A percentile compares a stretch with the other conserved stretches of the same genome.
Conservation (phyloP, 1,140 invertebrate genomes). For the Oryctes rhinoceros region DNA sequence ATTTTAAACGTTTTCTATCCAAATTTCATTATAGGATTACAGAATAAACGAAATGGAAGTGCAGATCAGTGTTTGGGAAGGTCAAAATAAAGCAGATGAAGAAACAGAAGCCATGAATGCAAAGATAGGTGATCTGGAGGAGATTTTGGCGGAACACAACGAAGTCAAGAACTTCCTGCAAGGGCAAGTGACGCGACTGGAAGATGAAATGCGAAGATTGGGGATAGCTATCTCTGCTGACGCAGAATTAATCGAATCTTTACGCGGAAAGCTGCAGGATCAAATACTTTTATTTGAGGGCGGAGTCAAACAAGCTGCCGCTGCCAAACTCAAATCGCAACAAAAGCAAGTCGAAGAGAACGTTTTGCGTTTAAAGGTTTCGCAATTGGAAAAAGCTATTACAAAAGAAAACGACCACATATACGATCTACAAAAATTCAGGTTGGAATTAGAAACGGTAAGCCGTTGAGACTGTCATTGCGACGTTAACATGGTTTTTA, state of each 20-base stretch:
- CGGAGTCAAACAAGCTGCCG: slow-evolving; percentile 66
- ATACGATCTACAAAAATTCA: slow-evolving; percentile 68
- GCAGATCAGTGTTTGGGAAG: slow-evolving; percentile 49
- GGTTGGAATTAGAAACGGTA: slow-evolving; percentile 64
- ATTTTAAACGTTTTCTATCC: not conserved
- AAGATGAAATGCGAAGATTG: slow-evolving; percentile 65
- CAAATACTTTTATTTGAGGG: slow-evolving; percentile 63
- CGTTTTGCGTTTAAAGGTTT: slow-evolving; percentile 67
- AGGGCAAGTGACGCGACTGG: slow-evolving; percentile 63
- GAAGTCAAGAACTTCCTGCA: slow-evolving; percentile 62
- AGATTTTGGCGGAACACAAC: slow-evolving; percentile 58
- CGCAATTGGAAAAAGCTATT: slow-evolving; percentile 66
- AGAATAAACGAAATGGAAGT: slow-evolving; percentile 53
- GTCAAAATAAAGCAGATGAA: slow-evolving; percentile 50
- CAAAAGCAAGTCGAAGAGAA: slow-evolving; percentile 71
- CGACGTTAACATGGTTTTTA: too few species aligned
- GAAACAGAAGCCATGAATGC: slow-evolving; percentile 59
- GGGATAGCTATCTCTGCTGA: slow-evolving; percentile 59
- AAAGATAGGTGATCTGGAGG: slow-evolving; percentile 62
- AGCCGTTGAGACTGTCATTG: not conserved
- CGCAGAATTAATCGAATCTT: slow-evolving; percentile 56
- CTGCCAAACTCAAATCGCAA: slow-evolving; percentile 60
- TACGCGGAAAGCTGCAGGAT: slow-evolving; percentile 57
- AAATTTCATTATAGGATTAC: slow-evolving; percentile 48
- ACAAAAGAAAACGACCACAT: slow-evolving; percentile 66